These are phyloP conservation scores for Acanthochromis polyacanthus DNA, from an alignment of 2,113 vertebrate species.

Conservation along the genomic window DNA sequence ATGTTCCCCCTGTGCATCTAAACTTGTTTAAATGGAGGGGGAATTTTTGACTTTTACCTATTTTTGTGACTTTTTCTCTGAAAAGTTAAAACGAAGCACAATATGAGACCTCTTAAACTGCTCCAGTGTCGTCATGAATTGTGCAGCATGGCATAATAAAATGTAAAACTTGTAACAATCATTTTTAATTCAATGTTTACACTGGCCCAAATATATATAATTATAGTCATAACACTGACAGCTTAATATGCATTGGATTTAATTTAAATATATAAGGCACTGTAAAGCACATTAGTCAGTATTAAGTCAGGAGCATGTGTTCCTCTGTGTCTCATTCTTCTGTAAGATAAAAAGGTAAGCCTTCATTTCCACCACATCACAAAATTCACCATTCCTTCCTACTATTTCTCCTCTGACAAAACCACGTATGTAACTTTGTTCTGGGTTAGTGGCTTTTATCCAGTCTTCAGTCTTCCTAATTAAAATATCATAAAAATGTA, in stretches of 20 bases:
- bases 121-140: not conserved
- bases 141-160: too few species aligned
- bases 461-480: not conserved
- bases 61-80: conserved; percentile 5
- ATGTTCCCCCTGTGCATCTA: not conserved
- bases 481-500: not conserved
- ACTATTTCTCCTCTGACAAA: not conserved
- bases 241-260: not conserved
- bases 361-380: not conserved
- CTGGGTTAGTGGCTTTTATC: not conserved
- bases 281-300: not conserved
- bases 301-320: too few species aligned
- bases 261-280: not conserved
- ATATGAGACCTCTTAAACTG: not conserved
- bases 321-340: too few species aligned
- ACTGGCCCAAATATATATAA: not conserved
- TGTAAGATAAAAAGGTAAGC: too few species aligned
- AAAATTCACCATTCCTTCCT: too few species aligned
- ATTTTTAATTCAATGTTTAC: not conserved
- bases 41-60: not conserved
- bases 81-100: not conserved
- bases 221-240: not conserved
- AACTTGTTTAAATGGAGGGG: not conserved
- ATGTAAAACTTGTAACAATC: not conserved
- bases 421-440: not conserved